Evolutionary conservation across 1,140 invertebrate genomes (phyloP), one percentile per base, ranked within the genome.

Genomic region (Triops cancriformis): DNA sequence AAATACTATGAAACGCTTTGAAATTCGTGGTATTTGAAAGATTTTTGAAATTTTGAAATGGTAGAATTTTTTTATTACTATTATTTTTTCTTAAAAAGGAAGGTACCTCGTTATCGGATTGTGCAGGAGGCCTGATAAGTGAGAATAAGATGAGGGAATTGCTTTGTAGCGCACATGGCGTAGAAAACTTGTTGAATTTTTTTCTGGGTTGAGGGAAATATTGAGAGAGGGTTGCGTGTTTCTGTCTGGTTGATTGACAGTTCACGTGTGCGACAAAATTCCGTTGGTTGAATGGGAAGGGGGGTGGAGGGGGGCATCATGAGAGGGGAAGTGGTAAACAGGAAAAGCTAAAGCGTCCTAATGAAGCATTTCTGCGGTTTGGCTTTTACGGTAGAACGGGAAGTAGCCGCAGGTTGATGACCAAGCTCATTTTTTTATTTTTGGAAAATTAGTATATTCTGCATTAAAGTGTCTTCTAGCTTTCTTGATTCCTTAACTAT

Each of bases 241-340:
- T n/a, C 23, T 76, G 31, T 28, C 31, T 45, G 37, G 4, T 31
- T 14, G 26, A 41, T 18, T 7, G 6, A 18, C 26, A 76, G 10
- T 76, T 37, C 31, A 37, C 31, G 7, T 37, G 31, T 37, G 31
- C 7, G 31, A 37, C 31, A 37, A 37, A 37, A 37, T 4, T 37
- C 31, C 31, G 31, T 37, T 37, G 31, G 31, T 37, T 37, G 31
- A 7, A 37, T 37, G 31, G 31, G 31, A 37, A 37, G 7, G 31
- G 31, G 7, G 31, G 31, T 37, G 2, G 31, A 7, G 31, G 31
- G 2, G 31, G 9, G 6, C 4, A 23, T n/a, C 9, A 64, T 9
- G 51, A 64, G 23, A 64, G 51, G 51, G 43, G 51, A 64, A 64
- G n/a, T 64, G 51, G 51, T 23, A 64, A 64, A 64, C 51, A 64